Evolutionary conservation across 2,113 vertebrate species (phyloP).

Genomic region (Datnioides undecimradiatus): DNA sequence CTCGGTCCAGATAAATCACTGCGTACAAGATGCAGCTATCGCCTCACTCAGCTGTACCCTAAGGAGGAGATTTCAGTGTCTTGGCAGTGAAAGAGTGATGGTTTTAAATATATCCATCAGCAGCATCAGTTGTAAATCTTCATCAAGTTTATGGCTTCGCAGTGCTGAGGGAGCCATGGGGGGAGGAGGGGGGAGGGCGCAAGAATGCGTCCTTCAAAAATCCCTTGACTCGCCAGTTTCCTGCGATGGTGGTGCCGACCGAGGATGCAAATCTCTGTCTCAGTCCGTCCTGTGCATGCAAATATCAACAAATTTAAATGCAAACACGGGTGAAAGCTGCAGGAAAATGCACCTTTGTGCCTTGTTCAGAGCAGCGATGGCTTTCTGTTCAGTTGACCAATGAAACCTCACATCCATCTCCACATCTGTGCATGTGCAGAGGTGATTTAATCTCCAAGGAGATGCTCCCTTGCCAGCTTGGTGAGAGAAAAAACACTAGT

Average conservation of each 20-base stretch:
- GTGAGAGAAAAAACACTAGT: not conserved
- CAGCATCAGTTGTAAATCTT: constrained; percentile 70
- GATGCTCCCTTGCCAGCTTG: not conserved
- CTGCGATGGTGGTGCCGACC: not conserved
- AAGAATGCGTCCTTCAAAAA: constrained; percentile 61
- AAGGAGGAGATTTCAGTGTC: constrained; percentile 58
- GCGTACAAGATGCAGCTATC: constrained; percentile 19
- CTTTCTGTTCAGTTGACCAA: constrained; percentile 21
- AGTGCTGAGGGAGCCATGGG: constrained; percentile 52
- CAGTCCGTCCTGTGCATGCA: constrained; percentile 1
- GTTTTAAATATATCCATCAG: constrained; percentile 73
- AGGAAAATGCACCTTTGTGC: not conserved
- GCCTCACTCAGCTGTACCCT: constrained; percentile 38
- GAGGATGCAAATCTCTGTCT: too few species aligned
- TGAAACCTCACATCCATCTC: not conserved
- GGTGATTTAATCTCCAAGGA: constrained; percentile 10
- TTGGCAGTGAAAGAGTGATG: constrained; percentile 59
- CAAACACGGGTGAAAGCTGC: not conserved
- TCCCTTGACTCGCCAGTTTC: constrained; percentile 50
- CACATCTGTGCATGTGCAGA: constrained; percentile 4
- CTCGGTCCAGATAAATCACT: constrained; percentile 52
- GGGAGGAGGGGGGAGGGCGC: constrained; percentile 41
- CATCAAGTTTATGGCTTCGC: constrained; percentile 67
- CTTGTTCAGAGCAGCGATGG: not conserved
- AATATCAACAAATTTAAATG: constrained; percentile 16